phyloP scores from a whole-genome alignment of 2,113 vertebrate species.

The Rostratula benghalensis region DNA sequence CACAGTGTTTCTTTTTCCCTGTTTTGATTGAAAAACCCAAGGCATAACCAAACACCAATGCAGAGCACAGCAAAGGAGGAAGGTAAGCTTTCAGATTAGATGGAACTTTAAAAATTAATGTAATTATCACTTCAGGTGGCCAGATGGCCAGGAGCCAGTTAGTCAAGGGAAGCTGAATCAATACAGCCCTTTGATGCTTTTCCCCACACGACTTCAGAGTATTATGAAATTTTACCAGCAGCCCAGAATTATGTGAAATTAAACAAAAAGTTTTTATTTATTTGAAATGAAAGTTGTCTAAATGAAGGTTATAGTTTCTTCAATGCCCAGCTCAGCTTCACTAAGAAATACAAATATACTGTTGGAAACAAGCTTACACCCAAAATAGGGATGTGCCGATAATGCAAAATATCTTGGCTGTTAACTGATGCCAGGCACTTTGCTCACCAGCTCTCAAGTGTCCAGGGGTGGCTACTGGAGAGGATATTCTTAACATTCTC shows the following conservation, averaged over 20 bases:
- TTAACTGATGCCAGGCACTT: slow-evolving; percentile 9
- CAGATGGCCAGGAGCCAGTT: background rate
- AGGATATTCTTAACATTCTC: slow-evolving; percentile 61
- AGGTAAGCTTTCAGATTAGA: background rate
- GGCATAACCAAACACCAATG: background rate
- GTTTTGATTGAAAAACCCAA: background rate
- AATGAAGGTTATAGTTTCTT: background rate
- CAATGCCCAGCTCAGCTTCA: background rate
- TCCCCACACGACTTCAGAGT: background rate
- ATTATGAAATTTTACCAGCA: background rate
- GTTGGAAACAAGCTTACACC: background rate
- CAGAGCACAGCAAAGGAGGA: background rate
- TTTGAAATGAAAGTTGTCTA: background rate
- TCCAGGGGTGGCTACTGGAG: background rate
- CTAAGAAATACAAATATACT: background rate
- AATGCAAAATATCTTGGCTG: background rate
- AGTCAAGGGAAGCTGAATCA: background rate
- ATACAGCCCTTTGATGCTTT: background rate
- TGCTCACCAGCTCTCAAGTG: slow-evolving; percentile 24
- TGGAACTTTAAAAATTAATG: background rate
- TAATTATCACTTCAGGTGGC: background rate
- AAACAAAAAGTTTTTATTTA: background rate
- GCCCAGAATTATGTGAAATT: background rate
- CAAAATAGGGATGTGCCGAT: background rate
- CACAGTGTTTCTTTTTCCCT: background rate